Conservation (phyloP, 2,888 invertebrate species). For the Sinopyrophorus schimmeli region DNA sequence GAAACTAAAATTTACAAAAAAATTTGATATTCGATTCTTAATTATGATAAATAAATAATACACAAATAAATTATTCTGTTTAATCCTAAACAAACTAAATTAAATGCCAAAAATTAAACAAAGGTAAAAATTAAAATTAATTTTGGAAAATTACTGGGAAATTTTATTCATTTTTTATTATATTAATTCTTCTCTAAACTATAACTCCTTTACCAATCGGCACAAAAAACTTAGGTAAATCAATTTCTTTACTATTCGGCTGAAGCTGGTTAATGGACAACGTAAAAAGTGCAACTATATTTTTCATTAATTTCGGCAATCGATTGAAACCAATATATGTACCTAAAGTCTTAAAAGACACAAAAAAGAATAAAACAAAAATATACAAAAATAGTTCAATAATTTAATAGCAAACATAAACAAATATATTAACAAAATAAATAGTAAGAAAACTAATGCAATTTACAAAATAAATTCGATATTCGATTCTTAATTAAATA, state of each 20-base stretch:
- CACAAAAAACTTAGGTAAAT: conserved; percentile 80
- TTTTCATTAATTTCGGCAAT: too few relatives aligned
- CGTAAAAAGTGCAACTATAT: too few relatives aligned
- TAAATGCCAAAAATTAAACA: conserved; percentile 22
- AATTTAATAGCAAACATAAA: conserved; percentile 21
- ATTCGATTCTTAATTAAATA: conserved; percentile 23
- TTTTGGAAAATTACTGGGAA: conserved; percentile 19
- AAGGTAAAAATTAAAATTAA: conserved; percentile 5
- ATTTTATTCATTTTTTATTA: too few relatives aligned
- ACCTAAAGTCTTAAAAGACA: too few relatives aligned
- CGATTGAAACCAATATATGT: too few relatives aligned
- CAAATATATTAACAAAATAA: conserved; percentile 20
- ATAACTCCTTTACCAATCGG: conserved; percentile 89
- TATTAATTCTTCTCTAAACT: conserved; percentile 58
- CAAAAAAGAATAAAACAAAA: neutral
- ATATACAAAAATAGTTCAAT: conserved; percentile 1
- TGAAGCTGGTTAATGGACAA: conserved; percentile 66
- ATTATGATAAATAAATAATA: conserved; percentile 32
- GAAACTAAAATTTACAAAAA: conserved; percentile 5
- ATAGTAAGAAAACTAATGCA: conserved; percentile 10
- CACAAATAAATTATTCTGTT: conserved; percentile 15
- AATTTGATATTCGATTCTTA: conserved; percentile 10
- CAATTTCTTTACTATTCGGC: conserved; percentile 64
- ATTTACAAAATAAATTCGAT: conserved; percentile 1
- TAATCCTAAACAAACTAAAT: conserved; percentile 27